Evolutionary conservation across 2,797 vertebrate genomes (phyloP).

Genomic region (Oceanodroma leucorhoa): DNA sequence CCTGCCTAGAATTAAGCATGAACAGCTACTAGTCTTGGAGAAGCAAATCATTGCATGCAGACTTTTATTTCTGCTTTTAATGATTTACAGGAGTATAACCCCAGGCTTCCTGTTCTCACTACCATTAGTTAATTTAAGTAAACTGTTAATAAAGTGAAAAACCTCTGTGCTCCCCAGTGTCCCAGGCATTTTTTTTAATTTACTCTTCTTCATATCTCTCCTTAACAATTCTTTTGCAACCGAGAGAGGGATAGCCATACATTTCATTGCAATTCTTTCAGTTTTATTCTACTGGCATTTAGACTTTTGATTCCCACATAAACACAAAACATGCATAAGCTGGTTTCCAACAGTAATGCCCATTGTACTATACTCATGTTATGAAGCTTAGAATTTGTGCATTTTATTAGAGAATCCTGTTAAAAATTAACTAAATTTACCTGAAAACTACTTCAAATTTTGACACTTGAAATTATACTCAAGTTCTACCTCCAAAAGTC

Average conservation of each 20-base stretch:
- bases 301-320: neutral
- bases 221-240: neutral
- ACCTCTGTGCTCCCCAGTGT: neutral
- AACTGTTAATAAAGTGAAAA: neutral
- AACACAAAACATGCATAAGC: neutral
- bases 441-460: neutral
- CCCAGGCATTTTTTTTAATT: neutral
- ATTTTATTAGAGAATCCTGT: neutral
- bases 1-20: neutral
- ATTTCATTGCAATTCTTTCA: neutral
- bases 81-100: neutral
- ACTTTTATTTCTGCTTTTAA: neutral
- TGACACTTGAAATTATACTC: neutral
- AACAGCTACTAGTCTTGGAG: neutral
- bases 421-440: neutral
- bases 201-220: neutral
- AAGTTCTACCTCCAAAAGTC: neutral
- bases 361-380: neutral
- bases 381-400: neutral
- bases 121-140: neutral
- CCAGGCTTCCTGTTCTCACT: neutral
- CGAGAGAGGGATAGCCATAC: neutral
- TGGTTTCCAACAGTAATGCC: neutral
- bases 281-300: neutral
- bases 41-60: neutral